A percentile compares a stretch with the other conserved stretches of the same genome.
phyloP scores from a whole-genome alignment of 2,113 vertebrate genomes.

The Spermophilus dauricus region DNA sequence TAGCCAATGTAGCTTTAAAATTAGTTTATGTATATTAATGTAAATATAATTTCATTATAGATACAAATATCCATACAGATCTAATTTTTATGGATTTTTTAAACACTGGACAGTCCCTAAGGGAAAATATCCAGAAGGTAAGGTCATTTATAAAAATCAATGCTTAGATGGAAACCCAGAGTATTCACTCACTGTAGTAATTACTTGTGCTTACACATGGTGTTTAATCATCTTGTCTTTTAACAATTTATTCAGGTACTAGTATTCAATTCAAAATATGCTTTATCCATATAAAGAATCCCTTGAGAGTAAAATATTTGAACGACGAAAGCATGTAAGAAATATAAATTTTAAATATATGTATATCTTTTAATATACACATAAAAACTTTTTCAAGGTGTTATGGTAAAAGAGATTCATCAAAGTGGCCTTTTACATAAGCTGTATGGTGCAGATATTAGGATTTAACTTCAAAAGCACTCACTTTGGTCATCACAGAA shows the following conservation, averaged over 20 bases:
- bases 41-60: slow-evolving; percentile 37
- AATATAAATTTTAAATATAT: neutral
- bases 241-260: slow-evolving; percentile 27
- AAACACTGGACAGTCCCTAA: neutral
- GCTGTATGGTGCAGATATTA: neutral
- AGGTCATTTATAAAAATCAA: neutral
- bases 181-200: neutral
- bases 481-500: neutral
- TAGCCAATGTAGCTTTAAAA: neutral
- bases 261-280: slow-evolving; percentile 22
- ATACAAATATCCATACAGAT: neutral
- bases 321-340: neutral
- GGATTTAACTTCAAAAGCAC: neutral
- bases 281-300: neutral
- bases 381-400: neutral
- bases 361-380: neutral
- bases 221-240: neutral
- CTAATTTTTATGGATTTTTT: neutral
- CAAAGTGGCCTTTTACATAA: neutral
- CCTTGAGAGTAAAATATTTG: neutral
- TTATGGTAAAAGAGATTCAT: neutral
- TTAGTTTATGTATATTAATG: slow-evolving; percentile 1
- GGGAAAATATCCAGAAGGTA: neutral
- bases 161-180: neutral
- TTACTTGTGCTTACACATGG: neutral